phyloP scores from a whole-genome alignment of 1,140 invertebrate species.

The Cheumatopsyche charites region DNA sequence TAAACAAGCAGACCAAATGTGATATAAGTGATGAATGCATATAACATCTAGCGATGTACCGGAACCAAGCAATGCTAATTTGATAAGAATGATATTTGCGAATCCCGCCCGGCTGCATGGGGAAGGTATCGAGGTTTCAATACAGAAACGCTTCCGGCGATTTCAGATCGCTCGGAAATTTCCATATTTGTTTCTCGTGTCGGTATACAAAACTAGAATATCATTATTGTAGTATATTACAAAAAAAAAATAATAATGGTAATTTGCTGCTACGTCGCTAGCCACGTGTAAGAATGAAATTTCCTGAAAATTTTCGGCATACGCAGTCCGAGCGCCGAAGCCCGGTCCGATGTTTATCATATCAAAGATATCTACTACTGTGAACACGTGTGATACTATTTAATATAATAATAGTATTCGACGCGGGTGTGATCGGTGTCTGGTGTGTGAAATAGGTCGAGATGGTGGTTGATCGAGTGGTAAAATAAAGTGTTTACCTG shows the following conservation, averaged over 20 bases:
- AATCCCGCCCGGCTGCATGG: constrained; percentile 34
- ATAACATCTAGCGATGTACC: constrained; percentile 42
- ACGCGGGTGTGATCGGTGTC: too few relatives aligned
- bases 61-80: constrained; percentile 36
- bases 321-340: background rate
- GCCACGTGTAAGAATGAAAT: constrained; percentile 13
- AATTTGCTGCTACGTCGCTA: constrained; percentile 25
- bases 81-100: constrained; percentile 18
- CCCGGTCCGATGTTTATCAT: too few relatives aligned
- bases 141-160: background rate
- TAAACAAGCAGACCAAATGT: constrained; percentile 41
- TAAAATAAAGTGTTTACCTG: constrained; percentile 71
- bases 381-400: background rate
- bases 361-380: background rate
- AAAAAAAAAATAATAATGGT: background rate
- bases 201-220: constrained; percentile 40
- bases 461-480: too few relatives aligned
- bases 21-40: constrained; percentile 38
- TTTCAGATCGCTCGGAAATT: background rate
- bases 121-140: constrained; percentile 27
- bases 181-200: constrained; percentile 10
- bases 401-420: too few relatives aligned
- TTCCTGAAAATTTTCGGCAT: background rate
- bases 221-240: constrained; percentile 18
- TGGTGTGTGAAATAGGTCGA: background rate